Evolutionary conservation across 2,113 vertebrate species (phyloP).

Genomic region (Scartelaos histophorus): DNA sequence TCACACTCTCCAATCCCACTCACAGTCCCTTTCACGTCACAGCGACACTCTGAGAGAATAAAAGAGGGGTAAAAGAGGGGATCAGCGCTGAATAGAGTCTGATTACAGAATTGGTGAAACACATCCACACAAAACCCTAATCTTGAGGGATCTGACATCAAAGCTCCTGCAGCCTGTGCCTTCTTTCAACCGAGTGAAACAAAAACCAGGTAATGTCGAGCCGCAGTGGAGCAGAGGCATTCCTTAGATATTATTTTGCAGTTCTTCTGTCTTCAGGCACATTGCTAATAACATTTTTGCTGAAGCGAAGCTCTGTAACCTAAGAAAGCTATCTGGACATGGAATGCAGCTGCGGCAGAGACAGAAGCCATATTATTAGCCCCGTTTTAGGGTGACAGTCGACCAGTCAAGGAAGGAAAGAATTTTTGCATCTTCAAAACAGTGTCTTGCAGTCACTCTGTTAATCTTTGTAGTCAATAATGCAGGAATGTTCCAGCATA

Average conservation of each 20-base stretch:
- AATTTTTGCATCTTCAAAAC: not conserved
- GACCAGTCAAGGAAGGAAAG: constrained; percentile 8
- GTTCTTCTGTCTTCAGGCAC: constrained; percentile 34
- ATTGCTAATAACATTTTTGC: constrained; percentile 59
- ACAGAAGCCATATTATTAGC: constrained; percentile 18
- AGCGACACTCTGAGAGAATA: constrained; percentile 83
- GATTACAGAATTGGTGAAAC: constrained; percentile 66
- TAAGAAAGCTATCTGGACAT: constrained; percentile 54
- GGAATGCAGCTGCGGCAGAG: constrained; percentile 39
- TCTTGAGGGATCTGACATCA: constrained; percentile 61
- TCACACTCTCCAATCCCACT: constrained; percentile 87
- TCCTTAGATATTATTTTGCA: constrained; percentile 63
- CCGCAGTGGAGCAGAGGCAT: constrained; percentile 50
- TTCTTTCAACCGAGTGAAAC: constrained; percentile 23
- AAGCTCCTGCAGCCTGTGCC: constrained; percentile 43
- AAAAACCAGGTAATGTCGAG: constrained; percentile 41
- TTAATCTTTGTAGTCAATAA: not conserved
- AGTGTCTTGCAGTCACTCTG: not conserved
- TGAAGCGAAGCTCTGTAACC: constrained; percentile 50
- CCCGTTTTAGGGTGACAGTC: constrained; percentile 1
- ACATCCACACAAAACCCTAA: constrained; percentile 37
- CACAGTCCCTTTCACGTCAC: constrained; percentile 84
- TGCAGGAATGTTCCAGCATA: not conserved
- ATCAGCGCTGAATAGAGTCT: constrained; percentile 63
- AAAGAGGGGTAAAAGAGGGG: constrained; percentile 21